Conservation (phyloP, 2,113 vertebrate species). For the Copsychus sechellarum region DNA sequence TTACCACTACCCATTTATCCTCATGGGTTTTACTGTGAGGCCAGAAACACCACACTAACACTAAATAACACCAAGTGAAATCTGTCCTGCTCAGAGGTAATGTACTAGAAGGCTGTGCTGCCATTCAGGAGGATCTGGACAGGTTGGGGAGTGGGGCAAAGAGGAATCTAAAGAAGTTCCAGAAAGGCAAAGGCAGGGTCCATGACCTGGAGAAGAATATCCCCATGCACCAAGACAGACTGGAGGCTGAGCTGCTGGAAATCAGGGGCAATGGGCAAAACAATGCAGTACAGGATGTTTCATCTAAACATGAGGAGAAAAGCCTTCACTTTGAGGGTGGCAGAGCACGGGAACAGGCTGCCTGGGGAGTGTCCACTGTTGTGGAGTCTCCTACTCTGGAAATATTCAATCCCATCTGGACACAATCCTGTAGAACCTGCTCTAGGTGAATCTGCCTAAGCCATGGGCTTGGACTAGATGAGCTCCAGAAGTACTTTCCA, state of each 20-base stretch:
- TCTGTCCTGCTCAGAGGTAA: neutral
- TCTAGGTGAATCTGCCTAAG: neutral
- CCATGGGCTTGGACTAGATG: neutral
- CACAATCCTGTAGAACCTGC: neutral
- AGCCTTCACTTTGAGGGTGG: neutral
- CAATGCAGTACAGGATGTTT: neutral
- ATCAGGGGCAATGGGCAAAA: neutral
- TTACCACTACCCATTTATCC: neutral
- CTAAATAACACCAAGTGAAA: neutral
- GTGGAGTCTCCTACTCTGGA: neutral
- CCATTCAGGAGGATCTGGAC: neutral
- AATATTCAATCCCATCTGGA: neutral
- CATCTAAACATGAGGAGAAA: neutral
- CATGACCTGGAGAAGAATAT: neutral
- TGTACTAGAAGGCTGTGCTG: too few relatives aligned
- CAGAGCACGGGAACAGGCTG: neutral
- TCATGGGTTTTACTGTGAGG: neutral
- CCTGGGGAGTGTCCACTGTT: neutral
- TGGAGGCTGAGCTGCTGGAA: neutral
- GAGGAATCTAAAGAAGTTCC: neutral
- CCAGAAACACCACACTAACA: neutral
- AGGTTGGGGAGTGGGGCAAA: neutral
- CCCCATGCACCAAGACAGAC: too few relatives aligned
- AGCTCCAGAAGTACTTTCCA: neutral
- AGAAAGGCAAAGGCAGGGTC: neutral